A percentile compares a stretch with the other conserved stretches of the same genome.
Conservation (phyloP, 2,888 invertebrate genomes). For the Periphyllus acericola region DNA sequence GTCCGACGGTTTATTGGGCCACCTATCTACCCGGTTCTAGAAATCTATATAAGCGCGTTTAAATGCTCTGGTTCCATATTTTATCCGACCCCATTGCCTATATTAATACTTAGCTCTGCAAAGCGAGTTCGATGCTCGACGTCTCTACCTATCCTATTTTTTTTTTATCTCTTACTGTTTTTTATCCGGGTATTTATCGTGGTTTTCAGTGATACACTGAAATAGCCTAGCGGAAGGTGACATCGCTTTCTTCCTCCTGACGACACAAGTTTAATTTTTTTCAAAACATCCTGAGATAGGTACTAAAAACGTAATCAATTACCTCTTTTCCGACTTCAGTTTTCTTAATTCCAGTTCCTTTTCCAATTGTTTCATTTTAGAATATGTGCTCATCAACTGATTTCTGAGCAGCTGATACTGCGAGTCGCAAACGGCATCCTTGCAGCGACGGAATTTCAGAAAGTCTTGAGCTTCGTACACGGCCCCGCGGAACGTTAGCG, state of each 20-base stretch:
- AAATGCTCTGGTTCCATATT: conserved; percentile 10
- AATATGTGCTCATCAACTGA: conserved; percentile 86
- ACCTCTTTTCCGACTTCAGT: conserved; percentile 55
- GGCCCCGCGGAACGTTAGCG: conserved; percentile 83
- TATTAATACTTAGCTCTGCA: conserved; percentile 45
- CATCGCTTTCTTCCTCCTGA: conserved; percentile 61
- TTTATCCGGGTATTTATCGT: conserved; percentile 58
- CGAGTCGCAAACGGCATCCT: conserved; percentile 82
- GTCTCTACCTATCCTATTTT: conserved; percentile 52
- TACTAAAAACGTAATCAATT: background rate
- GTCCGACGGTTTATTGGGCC: background rate
- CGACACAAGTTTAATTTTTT: conserved; percentile 54
- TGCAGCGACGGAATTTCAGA: conserved; percentile 78
- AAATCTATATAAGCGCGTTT: conserved; percentile 49
- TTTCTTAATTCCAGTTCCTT: conserved; percentile 79
- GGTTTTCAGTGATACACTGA: conserved; percentile 59
- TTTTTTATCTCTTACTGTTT: conserved; percentile 53
- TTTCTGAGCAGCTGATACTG: conserved; percentile 91
- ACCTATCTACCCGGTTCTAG: conserved; percentile 54
- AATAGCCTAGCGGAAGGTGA: conserved; percentile 59
- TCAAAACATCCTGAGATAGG: conserved; percentile 40
- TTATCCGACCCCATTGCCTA: conserved; percentile 18
- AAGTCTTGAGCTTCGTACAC: conserved; percentile 83
- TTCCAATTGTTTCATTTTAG: conserved; percentile 86
- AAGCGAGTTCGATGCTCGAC: conserved; percentile 53